A percentile compares a stretch with the other conserved stretches of the same genome.
phyloP scores from a whole-genome alignment of 2,113 vertebrate genomes.

The Cairina moschata region DNA sequence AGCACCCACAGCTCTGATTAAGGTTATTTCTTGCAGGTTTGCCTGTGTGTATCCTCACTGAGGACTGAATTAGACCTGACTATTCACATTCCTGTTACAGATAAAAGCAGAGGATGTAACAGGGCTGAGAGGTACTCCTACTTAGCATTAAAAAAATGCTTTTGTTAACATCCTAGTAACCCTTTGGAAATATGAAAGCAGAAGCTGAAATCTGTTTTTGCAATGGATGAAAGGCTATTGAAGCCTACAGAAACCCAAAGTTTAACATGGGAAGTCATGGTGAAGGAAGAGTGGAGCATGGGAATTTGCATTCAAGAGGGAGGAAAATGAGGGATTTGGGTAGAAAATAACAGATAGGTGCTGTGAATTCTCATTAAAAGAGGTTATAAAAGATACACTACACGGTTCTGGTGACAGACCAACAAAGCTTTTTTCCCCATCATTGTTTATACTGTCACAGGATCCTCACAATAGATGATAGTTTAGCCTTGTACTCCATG shows the following conservation, averaged over 20 bases:
- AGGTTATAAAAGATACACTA: constrained; percentile 45
- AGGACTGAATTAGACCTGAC: background rate
- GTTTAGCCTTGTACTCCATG: constrained; percentile 60
- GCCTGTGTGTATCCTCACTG: background rate
- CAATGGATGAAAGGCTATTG: constrained; percentile 11
- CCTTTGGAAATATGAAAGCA: background rate
- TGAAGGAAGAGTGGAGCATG: constrained; percentile 44
- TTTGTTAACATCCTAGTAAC: background rate
- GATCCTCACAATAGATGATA: constrained; percentile 54
- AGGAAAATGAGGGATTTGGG: constrained; percentile 52
- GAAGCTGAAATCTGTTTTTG: background rate
- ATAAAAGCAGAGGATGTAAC: background rate
- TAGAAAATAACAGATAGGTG: constrained; percentile 53
- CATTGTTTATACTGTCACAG: constrained; percentile 67
- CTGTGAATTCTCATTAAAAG: constrained; percentile 58
- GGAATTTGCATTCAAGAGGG: constrained; percentile 54
- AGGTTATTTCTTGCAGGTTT: background rate
- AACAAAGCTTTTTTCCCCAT: constrained; percentile 56
- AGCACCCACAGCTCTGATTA: background rate
- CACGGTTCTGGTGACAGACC: constrained; percentile 64
- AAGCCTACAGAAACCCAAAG: background rate
- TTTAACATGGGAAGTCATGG: constrained; percentile 40
- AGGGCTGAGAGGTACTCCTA: background rate
- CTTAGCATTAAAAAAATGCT: background rate
- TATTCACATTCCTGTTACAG: background rate